phyloP scores from a whole-genome alignment of 2,888 invertebrate genomes.

The Dexiosoma caninum region DNA sequence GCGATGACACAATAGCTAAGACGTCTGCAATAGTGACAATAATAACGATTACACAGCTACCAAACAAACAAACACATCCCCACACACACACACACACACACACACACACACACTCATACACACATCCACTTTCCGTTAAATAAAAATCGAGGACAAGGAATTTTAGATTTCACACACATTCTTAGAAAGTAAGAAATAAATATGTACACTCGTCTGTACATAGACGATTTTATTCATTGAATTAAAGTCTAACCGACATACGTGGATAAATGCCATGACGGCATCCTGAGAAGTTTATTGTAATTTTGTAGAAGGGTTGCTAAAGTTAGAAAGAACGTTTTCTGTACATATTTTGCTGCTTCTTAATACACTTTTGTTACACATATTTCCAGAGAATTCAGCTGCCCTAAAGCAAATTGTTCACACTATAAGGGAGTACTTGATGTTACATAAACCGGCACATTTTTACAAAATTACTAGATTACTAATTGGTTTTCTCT shows the following conservation, averaged over 20 bases:
- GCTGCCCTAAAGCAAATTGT: no score
- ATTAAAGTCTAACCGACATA: not conserved
- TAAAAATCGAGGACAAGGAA: constrained; percentile 30
- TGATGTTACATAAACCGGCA: no score
- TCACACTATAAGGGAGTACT: no score
- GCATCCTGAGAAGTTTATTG: not conserved
- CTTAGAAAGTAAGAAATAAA: constrained; percentile 3
- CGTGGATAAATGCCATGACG: not conserved
- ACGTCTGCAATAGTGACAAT: constrained; percentile 50
- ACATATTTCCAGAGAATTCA: no score
- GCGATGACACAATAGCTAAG: constrained; percentile 45
- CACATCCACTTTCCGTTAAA: not conserved
- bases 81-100: not conserved
- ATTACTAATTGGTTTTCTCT: no score
- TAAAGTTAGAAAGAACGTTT: no score
- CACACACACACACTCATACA: not conserved
- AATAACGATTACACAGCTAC: constrained; percentile 42
- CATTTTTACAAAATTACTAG: no score
- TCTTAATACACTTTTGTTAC: no score
- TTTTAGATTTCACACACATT: constrained; percentile 25
- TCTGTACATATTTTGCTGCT: no score
- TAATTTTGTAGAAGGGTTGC: no score
- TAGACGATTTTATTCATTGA: constrained; percentile 5
- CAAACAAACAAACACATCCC: not conserved
- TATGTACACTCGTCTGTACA: no score